A percentile compares a stretch with the other conserved stretches of the same genome.
phyloP scores from a whole-genome alignment of 2,113 vertebrate genomes.

The Apistogramma diplotaenia region DNA sequence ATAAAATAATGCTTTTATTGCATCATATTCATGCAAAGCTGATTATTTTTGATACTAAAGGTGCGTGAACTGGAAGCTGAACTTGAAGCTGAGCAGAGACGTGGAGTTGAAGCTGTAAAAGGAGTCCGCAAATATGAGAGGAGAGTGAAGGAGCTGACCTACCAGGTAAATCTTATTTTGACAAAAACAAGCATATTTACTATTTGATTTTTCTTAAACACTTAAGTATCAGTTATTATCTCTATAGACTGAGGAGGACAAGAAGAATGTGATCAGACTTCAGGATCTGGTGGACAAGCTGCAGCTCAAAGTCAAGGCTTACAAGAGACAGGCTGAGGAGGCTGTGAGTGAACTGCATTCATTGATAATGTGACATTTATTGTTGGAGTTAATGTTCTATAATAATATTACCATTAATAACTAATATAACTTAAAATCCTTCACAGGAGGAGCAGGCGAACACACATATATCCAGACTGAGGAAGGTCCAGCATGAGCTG shows the following conservation, averaged over 20 bases:
- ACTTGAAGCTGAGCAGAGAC: conserved; percentile 60
- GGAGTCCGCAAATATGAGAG: conserved; percentile 70
- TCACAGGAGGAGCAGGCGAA: conserved; percentile 69
- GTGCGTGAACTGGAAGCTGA: conserved; percentile 65
- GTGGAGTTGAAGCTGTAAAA: conserved; percentile 64
- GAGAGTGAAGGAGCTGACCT: conserved; percentile 70
- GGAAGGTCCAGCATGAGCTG: conserved; percentile 68
- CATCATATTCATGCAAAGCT: not conserved
- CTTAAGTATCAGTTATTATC: not conserved
- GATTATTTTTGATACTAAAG: not conserved
- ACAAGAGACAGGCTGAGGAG: conserved; percentile 67
- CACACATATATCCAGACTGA: conserved; percentile 58
- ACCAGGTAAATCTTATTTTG: conserved; percentile 42
- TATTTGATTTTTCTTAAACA: not conserved
- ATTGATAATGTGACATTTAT: not conserved
- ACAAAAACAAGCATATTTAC: not conserved
- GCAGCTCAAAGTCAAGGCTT: conserved; percentile 70
- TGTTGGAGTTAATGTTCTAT: too few relatives aligned
- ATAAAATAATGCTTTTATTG: not conserved
- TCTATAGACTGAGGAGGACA: conserved; percentile 61
- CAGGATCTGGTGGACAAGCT: conserved; percentile 67
- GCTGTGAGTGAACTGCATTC: conserved; percentile 39
- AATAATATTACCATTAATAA: too few relatives aligned
- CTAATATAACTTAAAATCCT: not conserved
- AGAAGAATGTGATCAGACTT: conserved; percentile 60